Base-by-base conservation (phyloP, 2,888 invertebrate genomes). In the Apeira syringaria region DNA sequence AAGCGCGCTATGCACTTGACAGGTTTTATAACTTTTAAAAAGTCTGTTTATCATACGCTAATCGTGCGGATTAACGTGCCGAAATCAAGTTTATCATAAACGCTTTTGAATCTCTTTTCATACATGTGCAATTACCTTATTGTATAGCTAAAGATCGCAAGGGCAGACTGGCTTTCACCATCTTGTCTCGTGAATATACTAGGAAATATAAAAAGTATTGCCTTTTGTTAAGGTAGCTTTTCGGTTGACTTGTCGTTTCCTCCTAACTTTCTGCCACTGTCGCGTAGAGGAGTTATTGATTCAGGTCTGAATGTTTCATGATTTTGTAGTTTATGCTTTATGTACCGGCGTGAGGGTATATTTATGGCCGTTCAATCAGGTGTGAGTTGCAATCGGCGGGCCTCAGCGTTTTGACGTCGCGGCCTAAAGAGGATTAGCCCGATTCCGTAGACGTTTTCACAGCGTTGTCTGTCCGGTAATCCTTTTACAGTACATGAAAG, bases 161-260 rank as follows among this genome's bases (percentile, higher is more conserved):
- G 81, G 83, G 84, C 81, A 81, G 76, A 76, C 80, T 60, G 76
- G 80, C 86, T 87, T 87, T 87, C 86, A 82, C 86, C 75, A 68
- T 64, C 76, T 73, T 73, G 74, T 75, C 74, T 75, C 68, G 66
- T 59, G 50, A 60, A 60, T 49, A 39, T 50, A 43, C 53, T 42
- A 53, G 47, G 54, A 56, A 53, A 59, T 59, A 56, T 64, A 59
- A 76, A 76, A 76, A 70, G 59, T 76, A 67, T 54, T 50, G 46
- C 66, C 50, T 59, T 56, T 40, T 35, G 50, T 61, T 80, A 80
- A 74, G 74, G 76, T 74, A 48, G 56, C 44, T 59, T 74, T 78
- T 83, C 53, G 66, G 56, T 64, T 65, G 69, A 39, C 46, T 44
- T 37, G n/a, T 56, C 29, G 45, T 50, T 41, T 63, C 69, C 70